Percentiles rank a stretch among this genome's conserved stretches.
Conservation (phyloP, 2,113 vertebrate genomes). For the Sebastes schlegelii region DNA sequence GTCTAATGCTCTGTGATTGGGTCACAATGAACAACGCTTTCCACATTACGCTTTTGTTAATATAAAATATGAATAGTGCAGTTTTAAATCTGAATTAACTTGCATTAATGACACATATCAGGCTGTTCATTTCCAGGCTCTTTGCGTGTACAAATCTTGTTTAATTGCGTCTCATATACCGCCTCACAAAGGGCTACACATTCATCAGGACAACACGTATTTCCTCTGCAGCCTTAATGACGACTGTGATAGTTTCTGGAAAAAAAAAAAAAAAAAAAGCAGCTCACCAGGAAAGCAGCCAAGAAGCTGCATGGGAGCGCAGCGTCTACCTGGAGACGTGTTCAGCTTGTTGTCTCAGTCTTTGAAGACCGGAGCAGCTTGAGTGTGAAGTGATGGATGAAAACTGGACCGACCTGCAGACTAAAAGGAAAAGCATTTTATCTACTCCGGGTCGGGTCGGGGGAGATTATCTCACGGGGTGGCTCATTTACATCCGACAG, state of each 20-base stretch:
- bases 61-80: background rate
- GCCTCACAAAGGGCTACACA: background rate
- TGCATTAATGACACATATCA: background rate
- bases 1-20: background rate
- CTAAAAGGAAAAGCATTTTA: background rate
- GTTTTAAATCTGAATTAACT: background rate
- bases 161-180: background rate
- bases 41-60: too few relatives aligned
- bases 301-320: conserved; percentile 2
- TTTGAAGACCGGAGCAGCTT: background rate
- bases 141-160: background rate
- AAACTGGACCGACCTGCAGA: conserved; percentile 1
- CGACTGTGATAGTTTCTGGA: background rate
- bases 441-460: background rate
- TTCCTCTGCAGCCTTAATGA: conserved; percentile 16
- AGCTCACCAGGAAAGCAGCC: conserved; percentile 21
- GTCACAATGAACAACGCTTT: too few relatives aligned
- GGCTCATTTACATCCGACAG: background rate
- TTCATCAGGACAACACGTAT: background rate
- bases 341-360: conserved; percentile 1
- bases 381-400: conserved; percentile 25
- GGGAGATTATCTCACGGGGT: too few relatives aligned
- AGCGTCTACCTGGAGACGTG: conserved; percentile 22
- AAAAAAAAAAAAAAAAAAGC: background rate
- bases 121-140: background rate